Conservation (phyloP, 1,140 invertebrate species). For the Halictus rubicundus region DNA sequence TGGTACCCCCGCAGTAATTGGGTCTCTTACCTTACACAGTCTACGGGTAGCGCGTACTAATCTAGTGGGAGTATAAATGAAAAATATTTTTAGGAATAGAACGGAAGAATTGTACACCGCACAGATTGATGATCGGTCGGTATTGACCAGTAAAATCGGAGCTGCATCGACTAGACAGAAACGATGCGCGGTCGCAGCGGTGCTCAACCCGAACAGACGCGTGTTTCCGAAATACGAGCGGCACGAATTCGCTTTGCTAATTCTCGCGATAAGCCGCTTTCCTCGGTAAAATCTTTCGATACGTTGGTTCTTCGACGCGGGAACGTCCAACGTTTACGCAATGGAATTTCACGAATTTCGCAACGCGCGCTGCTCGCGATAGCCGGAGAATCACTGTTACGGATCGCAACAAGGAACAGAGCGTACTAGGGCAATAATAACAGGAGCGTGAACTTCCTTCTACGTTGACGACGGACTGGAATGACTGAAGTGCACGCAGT, state of each 20-base stretch:
- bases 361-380: background rate
- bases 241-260: background rate
- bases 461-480: slow-evolving; percentile 7
- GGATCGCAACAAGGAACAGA: background rate
- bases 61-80: too few species aligned
- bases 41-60: too few species aligned
- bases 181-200: slow-evolving; percentile 20
- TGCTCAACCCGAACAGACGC: background rate
- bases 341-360: slow-evolving; percentile 1
- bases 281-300: background rate
- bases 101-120: too few species aligned
- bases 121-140: background rate
- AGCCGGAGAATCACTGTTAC: background rate
- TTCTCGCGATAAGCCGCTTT: background rate
- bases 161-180: slow-evolving; percentile 5
- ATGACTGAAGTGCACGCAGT: slow-evolving; percentile 16
- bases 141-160: slow-evolving; percentile 29
- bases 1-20: too few species aligned
- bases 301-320: background rate
- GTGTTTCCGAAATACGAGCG: background rate
- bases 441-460: slow-evolving; percentile 8
- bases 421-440: slow-evolving; percentile 6
- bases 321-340: background rate
- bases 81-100: too few species aligned
- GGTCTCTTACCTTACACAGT: too few species aligned